phyloP scores from a whole-genome alignment of 2,113 vertebrate species.

The Lampris megalopsis region DNA sequence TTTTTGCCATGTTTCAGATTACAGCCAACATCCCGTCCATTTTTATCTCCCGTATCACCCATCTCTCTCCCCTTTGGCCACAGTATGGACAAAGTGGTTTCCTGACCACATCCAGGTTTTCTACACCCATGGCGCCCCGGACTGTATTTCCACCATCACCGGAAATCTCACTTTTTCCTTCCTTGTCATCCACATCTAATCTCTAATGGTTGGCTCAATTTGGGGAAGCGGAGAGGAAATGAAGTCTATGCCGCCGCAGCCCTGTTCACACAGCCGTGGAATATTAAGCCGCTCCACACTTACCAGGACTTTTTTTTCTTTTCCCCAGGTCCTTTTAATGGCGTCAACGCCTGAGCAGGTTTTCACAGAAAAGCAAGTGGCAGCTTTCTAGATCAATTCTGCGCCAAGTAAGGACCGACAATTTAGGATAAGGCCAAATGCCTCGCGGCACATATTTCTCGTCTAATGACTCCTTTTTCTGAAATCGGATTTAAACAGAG shows the following conservation, averaged over 20 bases:
- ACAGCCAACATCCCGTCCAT: too few relatives aligned
- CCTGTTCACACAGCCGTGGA: background rate
- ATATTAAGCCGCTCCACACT: background rate
- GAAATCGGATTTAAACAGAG: constrained; percentile 59
- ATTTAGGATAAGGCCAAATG: constrained; percentile 26
- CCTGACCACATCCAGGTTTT: constrained; percentile 4
- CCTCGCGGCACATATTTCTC: constrained; percentile 36
- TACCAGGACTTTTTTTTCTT: too few relatives aligned
- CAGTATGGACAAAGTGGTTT: background rate
- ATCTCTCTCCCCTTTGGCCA: background rate
- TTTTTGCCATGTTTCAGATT: too few relatives aligned
- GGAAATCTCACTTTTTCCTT: background rate
- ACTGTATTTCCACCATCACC: background rate
- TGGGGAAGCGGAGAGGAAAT: background rate
- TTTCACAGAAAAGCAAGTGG: constrained; percentile 14
- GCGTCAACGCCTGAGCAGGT: constrained; percentile 10
- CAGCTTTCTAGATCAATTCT: constrained; percentile 14
- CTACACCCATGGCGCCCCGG: background rate
- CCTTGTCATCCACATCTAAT: background rate
- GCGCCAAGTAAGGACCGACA: constrained; percentile 3
- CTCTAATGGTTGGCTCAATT: background rate
- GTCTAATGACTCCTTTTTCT: constrained; percentile 49
- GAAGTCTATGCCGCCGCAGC: background rate
- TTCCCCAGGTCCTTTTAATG: too few relatives aligned
- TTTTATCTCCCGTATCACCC: too few relatives aligned